Evolutionary conservation across 2,797 vertebrate genomes (phyloP), one percentile per base, ranked within the genome.

Genomic region (Sebastes aleutianus): DNA sequence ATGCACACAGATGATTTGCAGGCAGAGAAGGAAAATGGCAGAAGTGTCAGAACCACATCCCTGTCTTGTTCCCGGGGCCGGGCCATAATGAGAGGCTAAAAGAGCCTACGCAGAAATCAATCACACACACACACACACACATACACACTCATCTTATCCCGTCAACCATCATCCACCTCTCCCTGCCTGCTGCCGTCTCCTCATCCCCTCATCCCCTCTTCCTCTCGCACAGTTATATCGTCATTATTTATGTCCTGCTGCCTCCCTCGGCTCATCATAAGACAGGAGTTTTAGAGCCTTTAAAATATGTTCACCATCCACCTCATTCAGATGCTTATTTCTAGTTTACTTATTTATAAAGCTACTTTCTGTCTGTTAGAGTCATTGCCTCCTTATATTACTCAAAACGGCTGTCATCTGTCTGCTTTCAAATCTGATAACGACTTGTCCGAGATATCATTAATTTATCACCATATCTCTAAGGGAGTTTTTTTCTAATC

Each of bases 51-150:
- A 86, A 87, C 82, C 68, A 77, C 76, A 36, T 85, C 72, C 61
- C 61, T 43, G 78, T 86, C 84, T 87, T 78, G 75, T 83, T 87
- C 84, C 56, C 22, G 1, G n/a, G 47, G 72, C 20, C 7, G 27
- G 27, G 54, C 65, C 67, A 83, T 91, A 86, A 91, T 85, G 85
- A 85, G 76, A 73, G 61, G 63, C 81, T 89, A 80, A 88, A 79
- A 64, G 86, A 65, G 87, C 73, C 29, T 29, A 56, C 3, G 27
- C 24, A 32, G 27, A 84, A 70, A 90, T 89, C 79, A 82, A 76
- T 83, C 74, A 43, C 72, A 43, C 79, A 24, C 57, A 70, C 77
- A 31, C 59, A 29, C 71, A n/a, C 59, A 61, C 75, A 58, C 26
- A 26, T 3, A 26, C 26, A 26, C 83, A 76, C 58, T 24, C 24